Base-by-base conservation (phyloP, 2,888 invertebrate species). In the Xestoiulus laeticollis region DNA sequence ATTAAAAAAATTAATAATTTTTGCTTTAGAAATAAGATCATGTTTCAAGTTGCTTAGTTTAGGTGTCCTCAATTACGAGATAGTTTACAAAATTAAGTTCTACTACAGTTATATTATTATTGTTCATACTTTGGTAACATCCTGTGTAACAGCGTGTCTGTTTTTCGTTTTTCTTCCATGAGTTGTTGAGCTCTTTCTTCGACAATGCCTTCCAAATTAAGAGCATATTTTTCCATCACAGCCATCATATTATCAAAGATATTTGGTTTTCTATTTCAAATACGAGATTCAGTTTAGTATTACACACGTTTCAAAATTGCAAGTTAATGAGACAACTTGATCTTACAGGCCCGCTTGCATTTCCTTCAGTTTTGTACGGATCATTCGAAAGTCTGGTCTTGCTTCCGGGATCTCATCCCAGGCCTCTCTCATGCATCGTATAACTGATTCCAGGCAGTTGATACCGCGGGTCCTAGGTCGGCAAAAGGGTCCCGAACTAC, bases 171-270 rank as follows among this genome's bases (percentile, higher is more conserved):
- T 92, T 97, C 97, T 91, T 96, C 95, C 86, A 95, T 93, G 88
- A 97, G 93, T 90, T 96, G 95, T 90, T 95, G 95, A 0, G 97
- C 97, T 89, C 96, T 93, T 90, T 96, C 96, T 89, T 96, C 96
- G 0, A 97, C 96, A 68, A 97, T 92, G 0, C 95, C 95, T 89
- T 97, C 97, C 89, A 97, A 92, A 92, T 97, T 96, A 82, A 95
- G 95, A 0, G 97, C 96, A 91, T 97, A 97, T 91, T 96, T 96
- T 92, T 97, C 97, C 97, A 97, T 97, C 92, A 97, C 96, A 0
- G 95, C 95, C 89, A 97, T 92, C 96, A 97, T 97, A 91, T 97
- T 97, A 92, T 97, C 97, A 91, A 97, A 96, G 89, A 96, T 96
- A 90, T 96, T 96, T 2, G 96, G 94, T 92, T 96, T 96, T 92